Evolutionary conservation across 2,113 vertebrate genomes (phyloP).

Genomic region (Toxotes chatareus): DNA sequence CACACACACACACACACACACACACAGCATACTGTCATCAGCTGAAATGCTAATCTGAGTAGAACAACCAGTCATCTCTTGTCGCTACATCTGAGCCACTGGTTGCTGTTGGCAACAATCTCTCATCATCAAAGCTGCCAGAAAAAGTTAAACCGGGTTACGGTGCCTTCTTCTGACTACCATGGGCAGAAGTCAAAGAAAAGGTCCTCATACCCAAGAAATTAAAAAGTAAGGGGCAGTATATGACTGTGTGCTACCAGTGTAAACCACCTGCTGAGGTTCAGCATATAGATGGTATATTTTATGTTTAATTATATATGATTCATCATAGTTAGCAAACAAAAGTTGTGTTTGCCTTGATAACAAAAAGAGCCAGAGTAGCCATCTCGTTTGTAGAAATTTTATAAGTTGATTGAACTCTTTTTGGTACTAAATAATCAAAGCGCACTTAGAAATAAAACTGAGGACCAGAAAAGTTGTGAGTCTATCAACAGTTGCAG

Average conservation of each 20-base stretch:
- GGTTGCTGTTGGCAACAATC: conserved; percentile 63
- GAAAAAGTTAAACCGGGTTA: conserved; percentile 53
- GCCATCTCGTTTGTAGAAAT: no score
- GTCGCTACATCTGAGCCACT: conserved; percentile 33
- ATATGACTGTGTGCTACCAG: background rate
- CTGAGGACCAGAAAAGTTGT: background rate
- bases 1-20: background rate
- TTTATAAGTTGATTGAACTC: background rate
- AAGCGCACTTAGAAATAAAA: background rate
- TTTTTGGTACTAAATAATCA: no score
- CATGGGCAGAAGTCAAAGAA: background rate
- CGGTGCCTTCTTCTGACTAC: conserved; percentile 24
- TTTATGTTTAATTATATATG: background rate
- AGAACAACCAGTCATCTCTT: conserved; percentile 48
- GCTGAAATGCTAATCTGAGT: conserved; percentile 54
- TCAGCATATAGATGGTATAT: background rate
- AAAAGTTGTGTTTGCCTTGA: no score
- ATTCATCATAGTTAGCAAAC: no score
- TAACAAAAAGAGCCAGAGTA: no score
- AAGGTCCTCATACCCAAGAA: background rate
- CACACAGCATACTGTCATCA: conserved; percentile 33
- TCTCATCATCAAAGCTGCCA: conserved; percentile 52
- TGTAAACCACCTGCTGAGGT: background rate
- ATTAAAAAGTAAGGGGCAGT: background rate
- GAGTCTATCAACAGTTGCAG: background rate